Conservation (phyloP, 2,113 vertebrate species). For the Nematolebias whitei region DNA sequence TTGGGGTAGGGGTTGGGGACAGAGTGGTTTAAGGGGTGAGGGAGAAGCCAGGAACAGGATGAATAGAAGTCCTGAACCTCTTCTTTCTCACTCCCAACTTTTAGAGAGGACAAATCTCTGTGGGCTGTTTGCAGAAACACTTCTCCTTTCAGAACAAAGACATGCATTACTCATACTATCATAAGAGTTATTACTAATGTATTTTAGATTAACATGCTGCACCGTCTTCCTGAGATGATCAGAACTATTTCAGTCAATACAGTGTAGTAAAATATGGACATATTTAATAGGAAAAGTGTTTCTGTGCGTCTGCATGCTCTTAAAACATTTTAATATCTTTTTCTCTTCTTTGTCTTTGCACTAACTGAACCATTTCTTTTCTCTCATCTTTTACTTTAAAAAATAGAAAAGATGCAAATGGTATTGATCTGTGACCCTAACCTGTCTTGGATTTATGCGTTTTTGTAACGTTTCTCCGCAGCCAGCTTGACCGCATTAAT, state of each 20-base stretch:
- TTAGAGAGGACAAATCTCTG: constrained; percentile 70
- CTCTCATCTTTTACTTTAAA: background rate
- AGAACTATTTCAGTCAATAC: background rate
- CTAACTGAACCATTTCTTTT: constrained; percentile 33
- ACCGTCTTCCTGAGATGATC: background rate
- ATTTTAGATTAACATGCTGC: constrained; percentile 6
- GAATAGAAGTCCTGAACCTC: constrained; percentile 30
- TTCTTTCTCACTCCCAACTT: constrained; percentile 51
- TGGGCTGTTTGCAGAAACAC: constrained; percentile 73
- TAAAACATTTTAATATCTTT: constrained; percentile 21
- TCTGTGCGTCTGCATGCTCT: constrained; percentile 72
- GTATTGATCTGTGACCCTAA: constrained; percentile 9
- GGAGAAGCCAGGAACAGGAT: constrained; percentile 37
- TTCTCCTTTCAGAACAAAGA: constrained; percentile 39
- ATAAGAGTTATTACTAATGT: constrained; percentile 8
- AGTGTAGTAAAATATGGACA: background rate
- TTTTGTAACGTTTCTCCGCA: background rate
- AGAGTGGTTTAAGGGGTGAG: constrained; percentile 42
- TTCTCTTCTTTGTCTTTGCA: constrained; percentile 12
- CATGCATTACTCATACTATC: background rate
- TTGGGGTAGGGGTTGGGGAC: constrained; percentile 24
- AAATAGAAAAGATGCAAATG: constrained; percentile 4
- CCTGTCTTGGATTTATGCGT: background rate
- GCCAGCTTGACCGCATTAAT: constrained; percentile 29
- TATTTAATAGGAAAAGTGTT: constrained; percentile 61